Percentiles rank a stretch among this genome's conserved stretches.
Conservation (phyloP, 2,797 vertebrate genomes). For the Arnoldichthys spilopterus region DNA sequence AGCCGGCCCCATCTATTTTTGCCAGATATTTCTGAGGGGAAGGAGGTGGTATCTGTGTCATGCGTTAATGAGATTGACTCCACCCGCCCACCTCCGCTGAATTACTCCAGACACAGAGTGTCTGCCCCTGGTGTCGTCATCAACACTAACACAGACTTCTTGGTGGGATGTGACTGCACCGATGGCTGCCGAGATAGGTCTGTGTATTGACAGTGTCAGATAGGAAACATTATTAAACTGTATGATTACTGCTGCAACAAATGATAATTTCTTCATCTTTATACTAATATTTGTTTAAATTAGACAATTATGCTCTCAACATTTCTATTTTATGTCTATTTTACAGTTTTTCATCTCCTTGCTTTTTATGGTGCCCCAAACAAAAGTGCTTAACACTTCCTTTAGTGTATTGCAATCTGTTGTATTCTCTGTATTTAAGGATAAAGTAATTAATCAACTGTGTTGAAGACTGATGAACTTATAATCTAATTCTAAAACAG, state of each 20-base stretch:
- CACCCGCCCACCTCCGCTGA: conserved; percentile 77
- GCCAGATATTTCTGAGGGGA: conserved; percentile 81
- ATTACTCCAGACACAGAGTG: conserved; percentile 82
- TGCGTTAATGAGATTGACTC: conserved; percentile 86
- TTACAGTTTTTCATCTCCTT: no score
- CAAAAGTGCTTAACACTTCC: no score
- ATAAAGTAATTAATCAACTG: no score
- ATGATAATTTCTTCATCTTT: no score
- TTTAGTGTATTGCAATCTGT: no score
- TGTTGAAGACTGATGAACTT: no score
- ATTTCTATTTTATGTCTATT: no score
- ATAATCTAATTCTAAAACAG: no score
- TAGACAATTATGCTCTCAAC: no score
- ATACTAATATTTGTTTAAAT: no score
- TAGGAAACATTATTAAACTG: background rate
- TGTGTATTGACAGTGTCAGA: conserved; percentile 44
- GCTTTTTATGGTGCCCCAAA: no score
- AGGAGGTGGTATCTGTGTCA: conserved; percentile 81
- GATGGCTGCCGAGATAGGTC: conserved; percentile 88
- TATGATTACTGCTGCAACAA: background rate
- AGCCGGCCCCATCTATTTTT: conserved; percentile 80
- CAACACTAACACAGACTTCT: conserved; percentile 82
- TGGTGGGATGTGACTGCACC: conserved; percentile 86
- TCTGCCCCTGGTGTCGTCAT: conserved; percentile 81
- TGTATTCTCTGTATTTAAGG: no score